Evolutionary conservation across 2,888 invertebrate species (phyloP).

Genomic region (Sphaerophoria rueppellii): DNA sequence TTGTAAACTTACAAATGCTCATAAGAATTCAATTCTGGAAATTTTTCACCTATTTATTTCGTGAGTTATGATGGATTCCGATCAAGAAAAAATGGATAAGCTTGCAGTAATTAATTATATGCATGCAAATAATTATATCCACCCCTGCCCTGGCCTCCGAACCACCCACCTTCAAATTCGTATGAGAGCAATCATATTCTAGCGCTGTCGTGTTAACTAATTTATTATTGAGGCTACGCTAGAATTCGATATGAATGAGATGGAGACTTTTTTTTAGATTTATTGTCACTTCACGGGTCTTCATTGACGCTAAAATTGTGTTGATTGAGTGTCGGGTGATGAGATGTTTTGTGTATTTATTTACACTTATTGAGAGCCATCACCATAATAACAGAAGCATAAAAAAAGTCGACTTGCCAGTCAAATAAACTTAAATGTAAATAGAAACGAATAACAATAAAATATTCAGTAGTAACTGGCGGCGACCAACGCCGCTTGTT

Average conservation of each 20-base stretch:
- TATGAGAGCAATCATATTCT: constrained; percentile 23
- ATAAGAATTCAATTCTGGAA: not conserved
- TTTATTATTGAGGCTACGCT: constrained; percentile 57
- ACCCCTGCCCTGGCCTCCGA: not conserved
- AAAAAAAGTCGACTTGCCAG: not conserved
- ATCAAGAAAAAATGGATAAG: not conserved
- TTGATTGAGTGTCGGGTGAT: constrained; percentile 5
- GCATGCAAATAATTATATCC: constrained; percentile 10
- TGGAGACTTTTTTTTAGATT: constrained; percentile 9
- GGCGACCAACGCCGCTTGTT: no score
- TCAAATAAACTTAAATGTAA: not conserved
- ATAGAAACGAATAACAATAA: no score
- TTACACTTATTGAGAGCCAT: constrained; percentile 56
- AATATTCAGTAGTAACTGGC: no score
- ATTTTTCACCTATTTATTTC: not conserved
- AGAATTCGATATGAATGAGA: constrained; percentile 45
- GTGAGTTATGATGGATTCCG: not conserved
- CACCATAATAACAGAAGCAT: constrained; percentile 2
- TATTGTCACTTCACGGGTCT: constrained; percentile 19
- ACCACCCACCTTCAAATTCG: not conserved
- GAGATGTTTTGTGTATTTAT: constrained; percentile 15
- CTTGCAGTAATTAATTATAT: constrained; percentile 14
- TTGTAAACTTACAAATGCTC: not conserved
- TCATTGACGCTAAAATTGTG: constrained; percentile 3
- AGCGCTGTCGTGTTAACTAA: constrained; percentile 39